phyloP scores from a whole-genome alignment of 2,888 invertebrate genomes.

The Timema cristinae region DNA sequence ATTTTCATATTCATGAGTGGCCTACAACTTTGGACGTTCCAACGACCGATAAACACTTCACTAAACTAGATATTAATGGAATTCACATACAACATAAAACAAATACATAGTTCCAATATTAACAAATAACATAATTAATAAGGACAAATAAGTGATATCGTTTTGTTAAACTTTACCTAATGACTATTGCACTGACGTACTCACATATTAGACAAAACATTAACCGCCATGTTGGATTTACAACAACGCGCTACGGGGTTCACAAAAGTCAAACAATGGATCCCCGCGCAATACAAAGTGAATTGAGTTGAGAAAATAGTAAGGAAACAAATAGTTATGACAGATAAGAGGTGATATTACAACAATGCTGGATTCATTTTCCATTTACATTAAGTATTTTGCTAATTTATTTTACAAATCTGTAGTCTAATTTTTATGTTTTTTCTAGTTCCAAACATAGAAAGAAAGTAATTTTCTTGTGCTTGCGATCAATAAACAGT shows the following conservation, averaged over 20 bases:
- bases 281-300: constrained; percentile 28
- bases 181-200: constrained; percentile 34
- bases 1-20: no score
- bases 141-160: not conserved
- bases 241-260: constrained; percentile 65
- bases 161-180: constrained; percentile 26
- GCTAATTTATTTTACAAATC: no score
- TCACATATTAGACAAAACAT: constrained; percentile 55
- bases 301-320: not conserved
- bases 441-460: constrained; percentile 6
- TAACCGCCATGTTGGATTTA: constrained; percentile 65
- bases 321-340: constrained; percentile 1
- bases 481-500: constrained; percentile 29
- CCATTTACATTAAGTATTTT: no score
- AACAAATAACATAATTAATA: constrained; percentile 2
- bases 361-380: not conserved
- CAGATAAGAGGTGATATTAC: not conserved
- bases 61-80: not conserved
- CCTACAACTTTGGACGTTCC: no score
- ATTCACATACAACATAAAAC: not conserved
- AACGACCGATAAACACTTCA: not conserved
- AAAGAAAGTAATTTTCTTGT: constrained; percentile 20
- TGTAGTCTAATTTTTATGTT: not conserved
- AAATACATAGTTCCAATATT: not conserved
- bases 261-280: constrained; percentile 49